Evolutionary conservation across 2,797 vertebrate species (phyloP).

Genomic region (Neomorphus geoffroyi): DNA sequence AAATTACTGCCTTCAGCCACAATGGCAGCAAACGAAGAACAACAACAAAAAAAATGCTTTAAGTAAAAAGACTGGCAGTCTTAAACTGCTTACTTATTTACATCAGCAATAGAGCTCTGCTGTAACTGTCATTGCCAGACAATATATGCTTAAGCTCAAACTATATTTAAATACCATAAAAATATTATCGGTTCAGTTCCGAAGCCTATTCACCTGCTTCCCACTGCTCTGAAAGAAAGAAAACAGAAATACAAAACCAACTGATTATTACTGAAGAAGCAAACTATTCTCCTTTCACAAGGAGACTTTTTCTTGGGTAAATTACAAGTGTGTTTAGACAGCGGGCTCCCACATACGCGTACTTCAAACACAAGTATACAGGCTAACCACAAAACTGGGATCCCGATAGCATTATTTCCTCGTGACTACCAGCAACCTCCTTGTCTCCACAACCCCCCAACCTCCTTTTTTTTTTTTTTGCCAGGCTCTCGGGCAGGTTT

Average conservation of each 20-base stretch:
- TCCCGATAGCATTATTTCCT: background rate
- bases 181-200: background rate
- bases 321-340: background rate
- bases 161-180: background rate
- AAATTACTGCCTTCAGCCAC: background rate
- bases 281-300: background rate
- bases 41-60: background rate
- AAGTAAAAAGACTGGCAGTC: background rate
- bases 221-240: background rate
- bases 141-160: background rate
- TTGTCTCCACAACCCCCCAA: no score
- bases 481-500: background rate
- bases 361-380: background rate
- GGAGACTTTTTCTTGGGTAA: background rate
- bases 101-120: background rate
- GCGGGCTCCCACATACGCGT: background rate
- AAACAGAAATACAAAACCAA: background rate
- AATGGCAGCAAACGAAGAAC: background rate
- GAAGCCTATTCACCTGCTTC: background rate
- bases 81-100: constrained; percentile 26
- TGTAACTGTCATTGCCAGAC: background rate
- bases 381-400: background rate
- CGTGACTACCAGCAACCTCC: background rate
- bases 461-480: background rate
- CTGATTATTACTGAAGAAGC: background rate